phyloP scores from a whole-genome alignment of 2,797 vertebrate genomes.

The Sebastolobus alascanus region DNA sequence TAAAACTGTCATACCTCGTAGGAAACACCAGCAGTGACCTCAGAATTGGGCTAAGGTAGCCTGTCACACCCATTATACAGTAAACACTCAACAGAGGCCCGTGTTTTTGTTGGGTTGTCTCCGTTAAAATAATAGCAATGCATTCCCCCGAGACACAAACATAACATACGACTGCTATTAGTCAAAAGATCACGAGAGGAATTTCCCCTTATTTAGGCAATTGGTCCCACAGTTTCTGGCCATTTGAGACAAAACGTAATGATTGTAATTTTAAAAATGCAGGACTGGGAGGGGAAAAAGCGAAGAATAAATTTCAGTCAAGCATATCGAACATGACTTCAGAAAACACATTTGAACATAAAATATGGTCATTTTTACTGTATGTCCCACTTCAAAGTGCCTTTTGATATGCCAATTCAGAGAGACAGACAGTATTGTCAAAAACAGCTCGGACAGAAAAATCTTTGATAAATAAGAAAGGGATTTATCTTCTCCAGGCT shows the following conservation, averaged over 20 bases:
- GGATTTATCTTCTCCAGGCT: not conserved
- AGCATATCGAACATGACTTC: slow-evolving; percentile 16
- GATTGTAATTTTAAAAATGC: slow-evolving; percentile 51
- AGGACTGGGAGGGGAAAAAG: not conserved
- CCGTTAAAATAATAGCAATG: slow-evolving; percentile 69
- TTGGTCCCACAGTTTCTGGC: slow-evolving; percentile 54
- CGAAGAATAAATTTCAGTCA: slow-evolving; percentile 35
- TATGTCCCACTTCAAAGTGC: slow-evolving; percentile 54
- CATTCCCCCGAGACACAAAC: slow-evolving; percentile 59
- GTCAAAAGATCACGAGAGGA: slow-evolving; percentile 60
- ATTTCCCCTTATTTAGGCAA: slow-evolving; percentile 69
- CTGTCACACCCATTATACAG: slow-evolving; percentile 78
- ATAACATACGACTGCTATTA: slow-evolving; percentile 75
- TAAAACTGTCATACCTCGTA: slow-evolving; percentile 76
- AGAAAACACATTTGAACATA: slow-evolving; percentile 40
- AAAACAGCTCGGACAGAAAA: slow-evolving; percentile 16
- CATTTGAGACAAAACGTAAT: slow-evolving; percentile 59
- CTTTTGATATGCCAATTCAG: slow-evolving; percentile 56
- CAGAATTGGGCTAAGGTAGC: slow-evolving; percentile 66
- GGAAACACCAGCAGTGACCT: slow-evolving; percentile 75
- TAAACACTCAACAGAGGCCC: slow-evolving; percentile 72
- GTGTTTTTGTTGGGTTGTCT: slow-evolving; percentile 75
- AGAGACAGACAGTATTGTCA: slow-evolving; percentile 19
- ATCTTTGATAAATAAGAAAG: slow-evolving; percentile 20
- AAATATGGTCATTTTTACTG: slow-evolving; percentile 32